Evolutionary conservation across 1,140 invertebrate genomes (phyloP).

Genomic region (Globodera ellingtonae): DNA sequence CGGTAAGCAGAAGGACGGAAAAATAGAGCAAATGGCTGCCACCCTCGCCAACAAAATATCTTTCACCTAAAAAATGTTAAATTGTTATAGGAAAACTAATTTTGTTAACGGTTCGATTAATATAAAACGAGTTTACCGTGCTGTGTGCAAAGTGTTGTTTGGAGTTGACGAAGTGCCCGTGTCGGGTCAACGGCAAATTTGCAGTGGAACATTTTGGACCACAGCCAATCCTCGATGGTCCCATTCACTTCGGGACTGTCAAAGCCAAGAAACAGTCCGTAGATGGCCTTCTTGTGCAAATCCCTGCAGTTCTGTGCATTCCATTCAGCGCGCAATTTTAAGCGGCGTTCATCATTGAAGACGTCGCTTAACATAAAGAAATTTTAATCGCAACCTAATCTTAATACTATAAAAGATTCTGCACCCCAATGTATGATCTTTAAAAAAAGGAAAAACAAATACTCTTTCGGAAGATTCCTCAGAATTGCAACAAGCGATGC

Average conservation of each 20-base stretch:
- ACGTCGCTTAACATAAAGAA: conserved; percentile 21
- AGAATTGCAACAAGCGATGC: conserved; percentile 37
- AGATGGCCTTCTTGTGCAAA: conserved; percentile 52
- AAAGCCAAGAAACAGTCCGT: conserved; percentile 52
- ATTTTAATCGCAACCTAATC: too few relatives aligned
- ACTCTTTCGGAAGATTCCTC: conserved; percentile 27
- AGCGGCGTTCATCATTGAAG: conserved; percentile 49
- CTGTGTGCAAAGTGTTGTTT: conserved; percentile 53
- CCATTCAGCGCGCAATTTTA: conserved; percentile 60
- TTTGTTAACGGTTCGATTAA: conserved; percentile 4
- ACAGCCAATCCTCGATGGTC: conserved; percentile 61
- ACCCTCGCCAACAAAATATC: conserved; percentile 56
- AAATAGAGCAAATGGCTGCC: conserved; percentile 51
- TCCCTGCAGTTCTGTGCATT: conserved; percentile 37
- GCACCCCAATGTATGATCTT: neutral
- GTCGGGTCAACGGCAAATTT: conserved; percentile 40
- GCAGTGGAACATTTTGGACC: conserved; percentile 51
- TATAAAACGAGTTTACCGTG: conserved; percentile 44
- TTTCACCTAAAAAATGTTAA: conserved; percentile 48
- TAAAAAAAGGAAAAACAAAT: neutral
- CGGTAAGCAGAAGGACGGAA: conserved; percentile 59
- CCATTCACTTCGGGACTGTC: conserved; percentile 53
- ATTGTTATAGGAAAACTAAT: too few relatives aligned
- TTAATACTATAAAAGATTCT: neutral
- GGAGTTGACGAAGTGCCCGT: conserved; percentile 53